phyloP scores from a whole-genome alignment of 2,797 vertebrate species.

The Gila robusta region DNA sequence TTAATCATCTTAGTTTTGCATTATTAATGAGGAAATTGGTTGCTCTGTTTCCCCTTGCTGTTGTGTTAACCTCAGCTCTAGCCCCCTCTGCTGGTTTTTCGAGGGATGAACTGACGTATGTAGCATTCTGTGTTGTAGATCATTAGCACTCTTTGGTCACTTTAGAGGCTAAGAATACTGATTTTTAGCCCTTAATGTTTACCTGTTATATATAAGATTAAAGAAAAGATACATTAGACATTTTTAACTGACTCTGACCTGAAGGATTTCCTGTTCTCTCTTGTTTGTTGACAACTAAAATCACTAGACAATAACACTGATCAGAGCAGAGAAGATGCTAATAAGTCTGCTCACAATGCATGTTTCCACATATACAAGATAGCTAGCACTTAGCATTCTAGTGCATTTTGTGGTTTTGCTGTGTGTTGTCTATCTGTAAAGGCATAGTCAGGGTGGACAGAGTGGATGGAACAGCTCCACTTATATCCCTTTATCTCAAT shows the following conservation, averaged over 20 bases:
- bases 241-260: conserved; percentile 29
- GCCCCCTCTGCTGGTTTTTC: conserved; percentile 21
- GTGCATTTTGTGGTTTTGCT: conserved; percentile 56
- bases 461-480: conserved; percentile 15
- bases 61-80: conserved; percentile 22
- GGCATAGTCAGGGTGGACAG: conserved; percentile 37
- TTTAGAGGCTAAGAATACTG: conserved; percentile 45
- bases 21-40: conserved; percentile 17
- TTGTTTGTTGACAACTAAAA: neutral
- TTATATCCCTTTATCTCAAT: conserved; percentile 17
- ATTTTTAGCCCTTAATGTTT: conserved; percentile 44
- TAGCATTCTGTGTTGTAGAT: conserved; percentile 51
- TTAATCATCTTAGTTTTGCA: conserved; percentile 10
- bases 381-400: conserved; percentile 61
- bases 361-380: conserved; percentile 58
- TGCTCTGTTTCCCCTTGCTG: neutral
- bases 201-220: conserved; percentile 33
- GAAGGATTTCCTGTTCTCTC: conserved; percentile 14
- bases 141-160: conserved; percentile 45
- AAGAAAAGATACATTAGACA: conserved; percentile 14
- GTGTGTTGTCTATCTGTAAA: conserved; percentile 48
- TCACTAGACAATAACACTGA: neutral
- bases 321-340: conserved; percentile 7
- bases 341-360: conserved; percentile 53
- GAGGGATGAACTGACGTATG: conserved; percentile 48